Evolutionary conservation across 2,797 vertebrate genomes (phyloP).

Genomic region (Tolypeutes matacus): DNA sequence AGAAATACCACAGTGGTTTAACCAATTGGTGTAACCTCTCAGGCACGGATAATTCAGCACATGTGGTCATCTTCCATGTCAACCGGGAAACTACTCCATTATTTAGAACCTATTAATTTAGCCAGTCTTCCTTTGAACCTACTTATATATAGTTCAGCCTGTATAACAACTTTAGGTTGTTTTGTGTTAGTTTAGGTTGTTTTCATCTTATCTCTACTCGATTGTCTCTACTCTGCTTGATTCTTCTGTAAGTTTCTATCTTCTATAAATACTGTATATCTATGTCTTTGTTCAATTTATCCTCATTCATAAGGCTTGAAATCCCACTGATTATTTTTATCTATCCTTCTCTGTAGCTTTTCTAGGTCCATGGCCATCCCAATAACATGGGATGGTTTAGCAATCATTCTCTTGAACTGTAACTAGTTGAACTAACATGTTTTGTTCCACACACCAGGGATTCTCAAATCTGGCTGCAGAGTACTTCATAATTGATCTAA

Average conservation of each 20-base stretch:
- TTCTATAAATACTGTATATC: background rate
- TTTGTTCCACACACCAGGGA: background rate
- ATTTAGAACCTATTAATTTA: background rate
- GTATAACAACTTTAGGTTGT: background rate
- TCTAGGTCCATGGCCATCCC: background rate
- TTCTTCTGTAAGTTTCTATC: background rate
- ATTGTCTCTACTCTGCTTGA: background rate
- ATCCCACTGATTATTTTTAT: background rate
- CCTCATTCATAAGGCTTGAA: background rate
- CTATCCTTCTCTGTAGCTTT: background rate
- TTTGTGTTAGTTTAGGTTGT: background rate
- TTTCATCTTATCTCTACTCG: background rate
- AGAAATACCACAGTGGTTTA: background rate
- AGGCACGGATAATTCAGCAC: background rate
- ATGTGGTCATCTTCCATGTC: background rate
- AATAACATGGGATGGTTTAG: background rate
- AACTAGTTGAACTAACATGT: conserved; percentile 20
- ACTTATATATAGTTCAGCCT: background rate
- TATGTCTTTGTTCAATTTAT: background rate
- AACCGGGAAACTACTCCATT: background rate
- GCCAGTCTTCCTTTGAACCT: background rate
- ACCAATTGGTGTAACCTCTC: background rate
- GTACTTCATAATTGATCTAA: background rate
- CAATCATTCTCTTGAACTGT: background rate
- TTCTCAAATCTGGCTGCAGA: background rate